Evolutionary conservation across 2,113 vertebrate genomes (phyloP).

Genomic region (Bucco capensis): DNA sequence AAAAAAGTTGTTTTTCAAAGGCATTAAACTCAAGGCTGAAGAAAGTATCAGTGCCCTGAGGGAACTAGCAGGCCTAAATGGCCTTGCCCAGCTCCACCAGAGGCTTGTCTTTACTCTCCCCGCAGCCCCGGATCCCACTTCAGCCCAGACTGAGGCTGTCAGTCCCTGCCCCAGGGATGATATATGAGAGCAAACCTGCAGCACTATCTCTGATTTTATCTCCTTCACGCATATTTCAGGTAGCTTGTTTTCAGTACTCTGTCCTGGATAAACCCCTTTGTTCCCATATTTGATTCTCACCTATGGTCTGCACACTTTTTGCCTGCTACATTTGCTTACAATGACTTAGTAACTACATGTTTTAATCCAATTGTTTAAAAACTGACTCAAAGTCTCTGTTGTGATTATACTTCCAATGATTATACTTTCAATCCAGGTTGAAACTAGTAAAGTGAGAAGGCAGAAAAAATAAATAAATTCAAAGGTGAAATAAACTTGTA

Average conservation of each 20-base stretch:
- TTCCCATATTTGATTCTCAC: neutral
- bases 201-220: neutral
- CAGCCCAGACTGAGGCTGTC: neutral
- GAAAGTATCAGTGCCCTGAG: neutral
- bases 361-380: neutral
- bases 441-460: neutral
- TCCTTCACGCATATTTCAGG: neutral
- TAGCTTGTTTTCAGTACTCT: neutral
- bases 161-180: neutral
- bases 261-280: neutral
- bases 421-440: neutral
- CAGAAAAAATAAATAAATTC: neutral
- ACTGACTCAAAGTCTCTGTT: neutral
- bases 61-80: neutral
- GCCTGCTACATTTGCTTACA: neutral
- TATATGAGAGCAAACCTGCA: neutral
- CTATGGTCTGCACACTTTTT: neutral
- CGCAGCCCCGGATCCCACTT: neutral
- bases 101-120: fast-evolving
- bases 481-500: neutral
- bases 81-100: neutral
- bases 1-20: neutral
- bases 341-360: neutral
- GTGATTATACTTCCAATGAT: neutral
- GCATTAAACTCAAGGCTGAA: neutral